Percentiles rank a stretch among this genome's conserved stretches.
phyloP scores from a whole-genome alignment of 2,113 vertebrate genomes.

The Grammomys dolichurus region DNA sequence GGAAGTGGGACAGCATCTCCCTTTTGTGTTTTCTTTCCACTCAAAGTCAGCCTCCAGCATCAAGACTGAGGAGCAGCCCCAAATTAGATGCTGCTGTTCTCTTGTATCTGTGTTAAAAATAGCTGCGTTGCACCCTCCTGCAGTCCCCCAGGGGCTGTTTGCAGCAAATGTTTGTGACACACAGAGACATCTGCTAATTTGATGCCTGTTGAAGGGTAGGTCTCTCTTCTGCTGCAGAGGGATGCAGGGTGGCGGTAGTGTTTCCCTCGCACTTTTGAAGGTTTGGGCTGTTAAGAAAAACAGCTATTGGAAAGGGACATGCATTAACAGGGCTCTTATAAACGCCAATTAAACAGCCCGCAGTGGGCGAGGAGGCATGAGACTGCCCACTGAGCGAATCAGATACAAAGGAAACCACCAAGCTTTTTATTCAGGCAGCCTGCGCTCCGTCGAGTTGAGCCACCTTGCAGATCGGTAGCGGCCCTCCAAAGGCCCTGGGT shows the following conservation, averaged over 20 bases:
- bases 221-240: neutral
- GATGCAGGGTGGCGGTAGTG: neutral
- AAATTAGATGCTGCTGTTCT: slow-evolving; percentile 59
- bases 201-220: slow-evolving; percentile 32
- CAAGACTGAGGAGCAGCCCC: neutral
- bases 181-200: slow-evolving; percentile 56
- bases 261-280: neutral
- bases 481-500: rapidly evolving
- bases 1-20: neutral
- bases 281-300: neutral
- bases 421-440: neutral
- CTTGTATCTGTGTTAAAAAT: slow-evolving; percentile 72
- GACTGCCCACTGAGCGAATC: rapidly evolving
- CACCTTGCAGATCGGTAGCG: neutral
- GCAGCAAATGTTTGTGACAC: slow-evolving; percentile 70
- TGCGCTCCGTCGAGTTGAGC: neutral
- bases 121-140: slow-evolving; percentile 41
- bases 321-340: neutral
- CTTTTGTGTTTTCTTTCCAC: neutral
- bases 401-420: neutral
- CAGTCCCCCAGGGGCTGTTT: slow-evolving; percentile 57
- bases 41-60: neutral
- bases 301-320: neutral
- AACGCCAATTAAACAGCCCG: neutral
- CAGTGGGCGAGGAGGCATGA: rapidly evolving